Conservation (phyloP, 2,797 vertebrate genomes). For the Sandelia bainsii region DNA sequence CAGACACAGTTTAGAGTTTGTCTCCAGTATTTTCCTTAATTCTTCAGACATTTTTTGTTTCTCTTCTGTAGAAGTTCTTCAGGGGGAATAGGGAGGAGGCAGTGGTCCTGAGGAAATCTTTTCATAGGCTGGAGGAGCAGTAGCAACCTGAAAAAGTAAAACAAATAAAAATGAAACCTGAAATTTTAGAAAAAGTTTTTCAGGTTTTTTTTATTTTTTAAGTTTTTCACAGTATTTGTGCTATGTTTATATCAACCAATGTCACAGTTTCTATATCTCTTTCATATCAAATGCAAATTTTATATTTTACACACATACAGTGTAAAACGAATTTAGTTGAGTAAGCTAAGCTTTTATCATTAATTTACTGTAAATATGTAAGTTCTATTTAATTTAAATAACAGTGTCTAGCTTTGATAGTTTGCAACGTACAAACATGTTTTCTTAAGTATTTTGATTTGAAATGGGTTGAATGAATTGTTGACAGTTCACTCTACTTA, state of each 20-base stretch:
- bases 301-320: not conserved
- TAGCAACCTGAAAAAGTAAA: slow-evolving; percentile 85
- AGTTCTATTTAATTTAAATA: too few relatives aligned
- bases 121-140: slow-evolving; percentile 94
- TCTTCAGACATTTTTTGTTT: slow-evolving; percentile 27
- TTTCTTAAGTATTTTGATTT: too few relatives aligned
- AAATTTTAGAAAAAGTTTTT: too few relatives aligned
- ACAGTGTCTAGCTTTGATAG: too few relatives aligned
- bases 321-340: too few relatives aligned
- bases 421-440: too few relatives aligned
- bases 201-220: too few relatives aligned
- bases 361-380: too few relatives aligned
- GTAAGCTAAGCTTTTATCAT: too few relatives aligned
- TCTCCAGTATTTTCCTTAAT: slow-evolving; percentile 31
- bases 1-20: slow-evolving; percentile 28
- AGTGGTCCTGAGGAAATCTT: slow-evolving; percentile 85
- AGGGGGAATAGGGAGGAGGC: slow-evolving; percentile 93
- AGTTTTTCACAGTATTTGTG: too few relatives aligned
- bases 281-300: not conserved
- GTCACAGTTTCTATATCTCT: not conserved
- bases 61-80: slow-evolving; percentile 57
- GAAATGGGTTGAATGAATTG: too few relatives aligned
- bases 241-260: not conserved
- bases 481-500: too few relatives aligned
- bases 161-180: slow-evolving; percentile 19